Evolutionary conservation across 2,888 invertebrate species (phyloP), one percentile per base, ranked within the genome.

Genomic region (Pilophorus perplexus): DNA sequence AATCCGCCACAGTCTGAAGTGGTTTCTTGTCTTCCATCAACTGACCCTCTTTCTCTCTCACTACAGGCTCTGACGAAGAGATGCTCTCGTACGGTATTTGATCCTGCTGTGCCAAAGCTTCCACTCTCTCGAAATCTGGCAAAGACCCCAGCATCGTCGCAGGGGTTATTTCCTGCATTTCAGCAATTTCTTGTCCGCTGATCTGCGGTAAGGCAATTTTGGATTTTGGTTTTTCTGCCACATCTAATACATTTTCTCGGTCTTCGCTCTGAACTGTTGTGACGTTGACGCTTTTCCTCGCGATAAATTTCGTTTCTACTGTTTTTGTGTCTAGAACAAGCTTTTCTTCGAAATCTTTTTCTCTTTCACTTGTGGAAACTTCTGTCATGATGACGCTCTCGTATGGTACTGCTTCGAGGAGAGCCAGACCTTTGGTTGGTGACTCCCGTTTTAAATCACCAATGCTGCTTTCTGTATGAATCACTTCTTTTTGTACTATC

Each of bases 371-470:
- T 2, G 76, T 71, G 8, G 73, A 55, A 22, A 77, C 74, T 73
- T 80, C 77, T 10, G 75, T 79, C 73, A 78, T 76, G 33, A 77
- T 76, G 0, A 82, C 68, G 68, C 79, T 74, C 73, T 81, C 79
- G 38, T 79, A 74, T 1, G 75, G 80, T 70, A 74, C 73, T 73
- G 78, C 83, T 37, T 80, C 80, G 48, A 81, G 69, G 65, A 73
- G 77, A 1, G 82, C 78, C 59, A 76, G 77, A 6, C 77, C 79
- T 70, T 75, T 72, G 25, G 75, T 73, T 14, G 77, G 75, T 73
- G 77, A 76, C 0, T 74, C 55, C 5, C 67, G 28, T 38, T 71
- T 60, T 16, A 77, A 74, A 44, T 74, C 72, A 8, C 71, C 75
- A 4, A 78, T 74, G 40, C 74, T 75, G 66, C 78, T 76, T 27